Evolutionary conservation across 2,113 vertebrate genomes (phyloP).

Genomic region (Pelvicachromis taeniatus): DNA sequence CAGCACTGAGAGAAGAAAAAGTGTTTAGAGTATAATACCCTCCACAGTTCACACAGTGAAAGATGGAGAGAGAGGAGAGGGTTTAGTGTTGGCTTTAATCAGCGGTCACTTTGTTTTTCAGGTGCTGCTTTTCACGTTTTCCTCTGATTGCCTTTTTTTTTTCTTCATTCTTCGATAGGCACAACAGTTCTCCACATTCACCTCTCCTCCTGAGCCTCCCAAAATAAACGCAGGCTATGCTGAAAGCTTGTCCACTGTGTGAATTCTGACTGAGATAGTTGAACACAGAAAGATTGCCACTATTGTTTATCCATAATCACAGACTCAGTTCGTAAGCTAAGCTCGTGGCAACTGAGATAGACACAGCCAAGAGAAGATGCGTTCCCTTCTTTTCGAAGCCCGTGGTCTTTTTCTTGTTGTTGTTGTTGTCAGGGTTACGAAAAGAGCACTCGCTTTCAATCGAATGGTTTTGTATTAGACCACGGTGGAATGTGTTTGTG

Average conservation of each 20-base stretch:
- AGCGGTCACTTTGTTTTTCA: conserved; percentile 21
- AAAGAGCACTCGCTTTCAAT: conserved; percentile 43
- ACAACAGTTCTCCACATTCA: background rate
- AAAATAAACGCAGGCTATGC: background rate
- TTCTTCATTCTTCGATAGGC: background rate
- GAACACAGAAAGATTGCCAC: background rate
- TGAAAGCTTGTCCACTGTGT: background rate
- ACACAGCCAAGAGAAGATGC: conserved; percentile 12
- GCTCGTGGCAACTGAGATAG: conserved; percentile 30
- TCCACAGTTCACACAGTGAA: conserved; percentile 76
- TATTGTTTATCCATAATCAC: conserved; percentile 43
- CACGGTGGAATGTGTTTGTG: conserved; percentile 56
- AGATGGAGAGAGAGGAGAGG: conserved; percentile 60
- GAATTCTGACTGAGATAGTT: conserved; percentile 21
- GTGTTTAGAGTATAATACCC: conserved; percentile 96
- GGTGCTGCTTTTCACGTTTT: background rate
- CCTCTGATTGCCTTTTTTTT: background rate
- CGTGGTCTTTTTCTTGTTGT: conserved; percentile 28
- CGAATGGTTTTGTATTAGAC: conserved; percentile 20
- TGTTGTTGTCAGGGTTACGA: conserved; percentile 36
- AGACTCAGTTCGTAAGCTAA: conserved; percentile 20
- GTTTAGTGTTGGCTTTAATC: conserved; percentile 8
- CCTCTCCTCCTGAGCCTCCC: background rate
- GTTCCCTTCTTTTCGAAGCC: background rate
- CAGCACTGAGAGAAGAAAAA: conserved; percentile 90